A percentile compares a stretch with the other conserved stretches of the same genome.
These are phyloP conservation scores for Epizoanthus rinbou DNA, from an alignment of 92 coral and sea anemone genomes.

Conservation along the genomic window DNA sequence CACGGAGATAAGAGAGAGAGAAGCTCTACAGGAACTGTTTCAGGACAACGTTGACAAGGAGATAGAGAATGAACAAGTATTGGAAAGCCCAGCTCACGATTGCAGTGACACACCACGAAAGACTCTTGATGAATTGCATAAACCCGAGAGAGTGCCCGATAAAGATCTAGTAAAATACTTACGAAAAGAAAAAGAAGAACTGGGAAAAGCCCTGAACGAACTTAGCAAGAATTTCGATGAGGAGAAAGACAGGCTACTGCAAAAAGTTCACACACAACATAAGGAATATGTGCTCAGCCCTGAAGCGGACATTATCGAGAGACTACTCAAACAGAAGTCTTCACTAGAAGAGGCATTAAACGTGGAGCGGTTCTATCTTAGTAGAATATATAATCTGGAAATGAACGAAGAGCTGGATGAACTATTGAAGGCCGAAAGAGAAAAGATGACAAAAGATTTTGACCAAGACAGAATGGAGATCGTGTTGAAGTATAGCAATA, in stretches of 20 bases:
- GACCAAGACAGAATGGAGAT: constrained; percentile 66
- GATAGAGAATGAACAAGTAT: not conserved
- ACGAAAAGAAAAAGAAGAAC: constrained; percentile 74
- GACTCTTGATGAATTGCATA: constrained; percentile 34
- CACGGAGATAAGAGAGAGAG: not conserved
- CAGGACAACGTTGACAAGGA: constrained; percentile 35
- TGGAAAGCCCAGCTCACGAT: not conserved
- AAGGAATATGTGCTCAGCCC: constrained; percentile 74
- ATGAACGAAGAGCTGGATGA: constrained; percentile 93
- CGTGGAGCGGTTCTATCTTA: constrained; percentile 80
- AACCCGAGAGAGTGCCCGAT: constrained; percentile 41
- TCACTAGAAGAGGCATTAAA: constrained; percentile 79
- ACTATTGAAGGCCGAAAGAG: constrained; percentile 50
- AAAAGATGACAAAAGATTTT: constrained; percentile 52
- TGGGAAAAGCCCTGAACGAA: constrained; percentile 67
- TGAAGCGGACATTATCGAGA: constrained; percentile 81
- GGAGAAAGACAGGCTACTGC: constrained; percentile 68
- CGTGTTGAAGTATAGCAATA: constrained; percentile 66
- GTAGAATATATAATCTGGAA: constrained; percentile 87
- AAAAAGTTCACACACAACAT: constrained; percentile 74
- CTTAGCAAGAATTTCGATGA: constrained; percentile 64
- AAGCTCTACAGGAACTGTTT: constrained; percentile 17
- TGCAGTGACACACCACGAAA: not conserved
- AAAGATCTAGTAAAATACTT: constrained; percentile 64
- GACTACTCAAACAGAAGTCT: constrained; percentile 73